Evolutionary conservation across 2,888 invertebrate genomes (phyloP).

Genomic region (Brenthis daphne): DNA sequence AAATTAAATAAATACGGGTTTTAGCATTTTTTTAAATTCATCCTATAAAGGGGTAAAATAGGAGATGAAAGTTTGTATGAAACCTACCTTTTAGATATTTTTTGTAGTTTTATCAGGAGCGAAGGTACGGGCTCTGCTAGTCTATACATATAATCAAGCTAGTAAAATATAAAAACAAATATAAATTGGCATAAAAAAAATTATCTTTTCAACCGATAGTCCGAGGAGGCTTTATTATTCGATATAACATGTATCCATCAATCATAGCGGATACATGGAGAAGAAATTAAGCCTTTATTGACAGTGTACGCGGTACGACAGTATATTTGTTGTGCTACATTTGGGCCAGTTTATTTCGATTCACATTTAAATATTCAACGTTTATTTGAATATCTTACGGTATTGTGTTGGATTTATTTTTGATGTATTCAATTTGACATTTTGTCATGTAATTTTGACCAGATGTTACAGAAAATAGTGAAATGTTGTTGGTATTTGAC

Average conservation of each 20-base stretch:
- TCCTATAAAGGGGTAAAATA: no score
- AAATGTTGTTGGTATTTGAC: not conserved
- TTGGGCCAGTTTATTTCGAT: slow-evolving; percentile 32
- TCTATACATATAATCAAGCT: no score
- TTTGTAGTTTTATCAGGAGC: no score
- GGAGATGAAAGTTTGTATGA: no score
- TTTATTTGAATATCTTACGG: slow-evolving; percentile 4
- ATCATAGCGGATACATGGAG: slow-evolving; percentile 61
- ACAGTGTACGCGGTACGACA: slow-evolving; percentile 44
- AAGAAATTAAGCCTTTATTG: slow-evolving; percentile 61
- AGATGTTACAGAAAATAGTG: not conserved
- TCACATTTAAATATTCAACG: slow-evolving; percentile 27
- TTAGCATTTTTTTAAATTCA: no score
- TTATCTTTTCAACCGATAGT: slow-evolving; percentile 55
- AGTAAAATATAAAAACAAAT: no score
- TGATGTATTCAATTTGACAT: slow-evolving; percentile 2
- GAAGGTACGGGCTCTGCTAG: no score
- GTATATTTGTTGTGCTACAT: slow-evolving; percentile 37
- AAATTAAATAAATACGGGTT: no score
- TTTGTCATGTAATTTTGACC: not conserved
- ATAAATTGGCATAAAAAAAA: slow-evolving; percentile 26
- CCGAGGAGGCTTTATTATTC: slow-evolving; percentile 49
- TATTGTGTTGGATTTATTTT: not conserved
- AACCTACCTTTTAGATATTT: no score
- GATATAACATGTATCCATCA: slow-evolving; percentile 50